Conservation (phyloP, 2,113 vertebrate genomes). For the Sorex fumeus region DNA sequence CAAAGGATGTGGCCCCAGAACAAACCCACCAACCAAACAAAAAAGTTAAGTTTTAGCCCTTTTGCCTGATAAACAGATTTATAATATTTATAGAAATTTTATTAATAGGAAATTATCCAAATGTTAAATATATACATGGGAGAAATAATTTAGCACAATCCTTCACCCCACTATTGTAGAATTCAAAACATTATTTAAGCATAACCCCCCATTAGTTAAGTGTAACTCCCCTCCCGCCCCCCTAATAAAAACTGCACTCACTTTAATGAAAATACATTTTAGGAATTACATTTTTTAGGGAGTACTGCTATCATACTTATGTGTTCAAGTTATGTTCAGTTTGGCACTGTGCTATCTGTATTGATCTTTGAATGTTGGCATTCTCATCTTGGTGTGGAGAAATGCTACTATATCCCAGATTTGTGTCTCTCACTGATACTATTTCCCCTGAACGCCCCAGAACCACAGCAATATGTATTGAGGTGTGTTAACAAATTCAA, state of each 20-base stretch:
- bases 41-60: neutral
- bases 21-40: no score
- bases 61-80: neutral
- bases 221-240: accelerated
- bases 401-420: neutral
- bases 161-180: neutral
- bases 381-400: neutral
- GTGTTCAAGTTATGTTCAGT: no score
- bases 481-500: constrained; percentile 23
- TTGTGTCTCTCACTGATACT: neutral
- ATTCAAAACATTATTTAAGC: constrained; percentile 15
- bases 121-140: neutral
- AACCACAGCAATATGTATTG: constrained; percentile 11
- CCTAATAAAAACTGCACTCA: neutral
- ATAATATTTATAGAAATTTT: neutral
- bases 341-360: no score
- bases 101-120: constrained; percentile 32
- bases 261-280: neutral
- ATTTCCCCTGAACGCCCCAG: neutral
- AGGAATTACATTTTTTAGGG: neutral
- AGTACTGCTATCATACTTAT: no score
- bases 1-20: neutral
- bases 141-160: neutral
- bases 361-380: neutral
- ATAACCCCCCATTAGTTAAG: neutral